phyloP scores from a whole-genome alignment of 2,113 vertebrate genomes.

The Bufo bufo region DNA sequence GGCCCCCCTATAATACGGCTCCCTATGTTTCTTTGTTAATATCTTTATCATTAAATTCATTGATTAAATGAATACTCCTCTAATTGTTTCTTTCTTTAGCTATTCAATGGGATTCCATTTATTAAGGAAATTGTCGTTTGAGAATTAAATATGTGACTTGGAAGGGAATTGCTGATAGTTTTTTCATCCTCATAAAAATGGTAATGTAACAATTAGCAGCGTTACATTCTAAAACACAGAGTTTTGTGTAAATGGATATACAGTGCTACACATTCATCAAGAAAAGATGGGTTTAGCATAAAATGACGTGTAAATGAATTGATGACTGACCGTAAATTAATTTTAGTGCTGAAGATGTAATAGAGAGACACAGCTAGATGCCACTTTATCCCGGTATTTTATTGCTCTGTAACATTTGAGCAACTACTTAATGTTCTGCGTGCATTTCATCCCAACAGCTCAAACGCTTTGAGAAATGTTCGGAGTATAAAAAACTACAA shows the following conservation, averaged over 20 bases:
- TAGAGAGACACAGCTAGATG: conserved; percentile 77
- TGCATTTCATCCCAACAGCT: conserved; percentile 69
- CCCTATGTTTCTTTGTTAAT: neutral
- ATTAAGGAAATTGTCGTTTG: conserved; percentile 65
- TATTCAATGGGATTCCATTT: conserved; percentile 65
- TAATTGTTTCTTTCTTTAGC: conserved; percentile 61
- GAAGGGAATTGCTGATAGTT: conserved; percentile 69
- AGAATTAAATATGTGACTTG: conserved; percentile 67
- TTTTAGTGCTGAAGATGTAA: conserved; percentile 87
- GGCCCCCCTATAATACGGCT: too few species aligned
- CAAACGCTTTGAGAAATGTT: conserved; percentile 72
- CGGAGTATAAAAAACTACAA: conserved; percentile 64
- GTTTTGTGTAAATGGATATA: conserved; percentile 78
- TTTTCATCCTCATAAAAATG: conserved; percentile 84
- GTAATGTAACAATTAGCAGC: conserved; percentile 81
- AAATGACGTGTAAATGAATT: conserved; percentile 94
- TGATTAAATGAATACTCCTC: neutral
- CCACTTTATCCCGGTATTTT: conserved; percentile 79
- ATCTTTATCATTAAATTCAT: neutral
- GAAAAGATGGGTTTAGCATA: conserved; percentile 82
- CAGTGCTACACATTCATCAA: conserved; percentile 81
- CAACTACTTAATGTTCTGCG: conserved; percentile 75
- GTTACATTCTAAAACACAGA: conserved; percentile 80
- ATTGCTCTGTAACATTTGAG: conserved; percentile 77
- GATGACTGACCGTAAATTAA: conserved; percentile 91